Conservation (phyloP, 2,888 invertebrate genomes). For the Ernsta delagoae region DNA sequence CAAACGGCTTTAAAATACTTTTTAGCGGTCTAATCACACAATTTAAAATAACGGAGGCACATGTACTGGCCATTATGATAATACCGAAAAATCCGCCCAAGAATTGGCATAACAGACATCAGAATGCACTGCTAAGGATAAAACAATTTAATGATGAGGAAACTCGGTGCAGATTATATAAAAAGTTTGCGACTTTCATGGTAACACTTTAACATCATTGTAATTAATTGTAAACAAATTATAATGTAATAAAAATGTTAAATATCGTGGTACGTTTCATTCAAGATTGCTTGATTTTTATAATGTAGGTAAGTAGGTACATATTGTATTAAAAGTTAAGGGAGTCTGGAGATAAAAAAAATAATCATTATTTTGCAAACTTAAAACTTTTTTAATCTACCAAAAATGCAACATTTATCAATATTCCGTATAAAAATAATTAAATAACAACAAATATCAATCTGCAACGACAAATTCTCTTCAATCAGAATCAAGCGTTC, state of each 20-base stretch:
- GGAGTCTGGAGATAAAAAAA: slow-evolving; percentile 40
- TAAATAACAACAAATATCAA: slow-evolving; percentile 69
- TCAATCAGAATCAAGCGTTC: slow-evolving; percentile 56
- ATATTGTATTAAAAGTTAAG: neutral
- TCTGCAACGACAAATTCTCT: slow-evolving; percentile 66
- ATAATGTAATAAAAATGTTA: too few relatives aligned
- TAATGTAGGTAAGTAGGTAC: too few relatives aligned
- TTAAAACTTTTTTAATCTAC: slow-evolving; percentile 72
- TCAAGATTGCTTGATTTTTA: neutral
- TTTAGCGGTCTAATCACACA: neutral
- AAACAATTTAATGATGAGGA: neutral
- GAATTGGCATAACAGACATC: neutral
- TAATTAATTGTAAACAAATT: neutral
- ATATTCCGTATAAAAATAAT: slow-evolving; percentile 80
- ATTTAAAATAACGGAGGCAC: neutral
- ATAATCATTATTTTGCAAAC: slow-evolving; percentile 64
- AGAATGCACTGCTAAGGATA: neutral
- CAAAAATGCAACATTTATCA: slow-evolving; percentile 80
- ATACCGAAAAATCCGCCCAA: slow-evolving; percentile 3
- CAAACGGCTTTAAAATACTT: slow-evolving; percentile 6
- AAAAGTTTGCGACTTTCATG: slow-evolving; percentile 36
- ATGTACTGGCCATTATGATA: neutral
- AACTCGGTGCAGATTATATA: slow-evolving; percentile 3
- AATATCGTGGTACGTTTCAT: too few relatives aligned
- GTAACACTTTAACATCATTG: neutral